Conservation (phyloP, 2,113 vertebrate species). For the Fregetta grallaria region DNA sequence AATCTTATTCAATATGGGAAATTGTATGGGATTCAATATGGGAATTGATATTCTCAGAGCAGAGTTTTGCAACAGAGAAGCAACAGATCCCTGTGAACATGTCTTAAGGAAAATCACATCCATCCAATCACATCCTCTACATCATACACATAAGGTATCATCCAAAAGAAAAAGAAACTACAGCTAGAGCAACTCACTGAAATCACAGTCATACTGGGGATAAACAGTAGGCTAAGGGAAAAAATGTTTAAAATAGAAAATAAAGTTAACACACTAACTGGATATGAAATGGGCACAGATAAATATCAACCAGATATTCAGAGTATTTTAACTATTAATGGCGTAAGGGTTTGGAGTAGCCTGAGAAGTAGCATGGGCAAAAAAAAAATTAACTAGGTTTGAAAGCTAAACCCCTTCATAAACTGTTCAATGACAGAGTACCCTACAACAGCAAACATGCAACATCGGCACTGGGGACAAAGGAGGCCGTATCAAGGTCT, state of each 20-base stretch:
- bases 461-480: rapidly evolving
- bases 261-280: background rate
- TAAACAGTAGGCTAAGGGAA: background rate
- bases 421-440: background rate
- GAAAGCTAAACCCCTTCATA: background rate
- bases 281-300: background rate
- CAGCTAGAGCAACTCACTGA: background rate
- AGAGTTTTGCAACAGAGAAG: background rate
- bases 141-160: background rate
- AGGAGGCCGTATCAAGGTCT: background rate
- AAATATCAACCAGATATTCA: background rate
- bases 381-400: background rate
- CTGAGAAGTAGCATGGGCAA: background rate
- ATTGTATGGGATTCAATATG: background rate
- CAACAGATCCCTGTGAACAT: background rate
- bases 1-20: background rate
- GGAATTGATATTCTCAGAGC: background rate
- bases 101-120: background rate
- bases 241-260: background rate
- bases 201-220: background rate
- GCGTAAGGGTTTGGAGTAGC: background rate
- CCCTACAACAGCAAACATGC: background rate
- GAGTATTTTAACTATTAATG: background rate
- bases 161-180: background rate
- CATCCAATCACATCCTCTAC: background rate